phyloP scores from a whole-genome alignment of 2,797 vertebrate species.

The Tamandua tetradactyla region DNA sequence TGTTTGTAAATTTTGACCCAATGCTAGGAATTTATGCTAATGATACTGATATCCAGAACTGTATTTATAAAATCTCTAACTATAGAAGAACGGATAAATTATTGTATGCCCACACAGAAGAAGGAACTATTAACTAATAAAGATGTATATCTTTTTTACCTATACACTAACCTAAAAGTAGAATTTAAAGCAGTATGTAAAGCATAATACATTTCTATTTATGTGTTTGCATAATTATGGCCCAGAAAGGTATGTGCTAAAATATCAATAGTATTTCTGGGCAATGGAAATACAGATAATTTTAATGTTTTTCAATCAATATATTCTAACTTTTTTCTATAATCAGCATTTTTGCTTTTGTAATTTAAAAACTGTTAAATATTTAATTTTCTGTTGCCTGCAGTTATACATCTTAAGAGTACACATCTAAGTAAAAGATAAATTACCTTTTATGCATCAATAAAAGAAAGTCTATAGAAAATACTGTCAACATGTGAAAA shows the following conservation, averaged over 20 bases:
- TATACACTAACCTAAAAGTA: neutral
- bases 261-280: neutral
- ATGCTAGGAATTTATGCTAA: neutral
- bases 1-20: neutral
- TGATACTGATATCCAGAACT: neutral
- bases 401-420: neutral
- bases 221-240: neutral
- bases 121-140: neutral
- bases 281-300: neutral
- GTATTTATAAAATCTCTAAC: neutral
- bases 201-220: neutral
- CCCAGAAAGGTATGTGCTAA: neutral
- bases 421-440: neutral
- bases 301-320: neutral
- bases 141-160: neutral
- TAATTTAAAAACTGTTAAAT: neutral
- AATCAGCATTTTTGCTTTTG: neutral
- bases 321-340: neutral
- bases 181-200: neutral
- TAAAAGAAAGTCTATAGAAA: neutral
- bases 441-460: neutral
- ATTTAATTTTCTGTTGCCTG: neutral
- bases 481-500: neutral
- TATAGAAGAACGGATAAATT: neutral
- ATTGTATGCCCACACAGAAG: neutral